Conservation (phyloP, 2,113 vertebrate species). For the Hemibagrus wyckioides region DNA sequence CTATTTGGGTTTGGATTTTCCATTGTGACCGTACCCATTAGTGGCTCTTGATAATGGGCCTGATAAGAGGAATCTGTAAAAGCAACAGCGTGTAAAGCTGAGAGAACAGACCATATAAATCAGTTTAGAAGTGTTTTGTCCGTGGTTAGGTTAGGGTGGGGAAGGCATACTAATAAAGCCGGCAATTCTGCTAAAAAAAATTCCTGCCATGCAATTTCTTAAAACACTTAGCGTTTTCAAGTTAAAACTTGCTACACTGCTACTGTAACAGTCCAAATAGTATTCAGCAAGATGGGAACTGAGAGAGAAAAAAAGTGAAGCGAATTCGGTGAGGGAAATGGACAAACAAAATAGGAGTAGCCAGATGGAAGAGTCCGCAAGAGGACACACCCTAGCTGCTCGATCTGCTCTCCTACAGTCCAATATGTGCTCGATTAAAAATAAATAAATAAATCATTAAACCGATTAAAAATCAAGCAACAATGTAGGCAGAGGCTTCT, state of each 20-base stretch:
- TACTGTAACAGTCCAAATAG: not conserved
- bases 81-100: too few relatives aligned
- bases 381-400: constrained; percentile 47
- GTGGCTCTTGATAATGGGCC: not conserved
- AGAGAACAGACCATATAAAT: not conserved
- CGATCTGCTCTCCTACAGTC: constrained; percentile 20
- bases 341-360: not conserved
- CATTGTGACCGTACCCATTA: constrained; percentile 1
- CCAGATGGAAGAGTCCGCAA: constrained; percentile 8
- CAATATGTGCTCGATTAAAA: constrained; percentile 24
- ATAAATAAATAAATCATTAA: too few relatives aligned
- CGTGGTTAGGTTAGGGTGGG: not conserved
- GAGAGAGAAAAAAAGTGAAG: not conserved
- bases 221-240: not conserved
- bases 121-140: not conserved
- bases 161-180: not conserved
- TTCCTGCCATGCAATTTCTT: not conserved
- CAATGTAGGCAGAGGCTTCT: constrained; percentile 13
- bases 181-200: not conserved
- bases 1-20: constrained; percentile 29
- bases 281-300: not conserved
- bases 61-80: not conserved
- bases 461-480: not conserved
- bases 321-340: not conserved
- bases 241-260: not conserved